Base-by-base conservation (phyloP, 2,888 invertebrate species). In the Philereme vetulata region DNA sequence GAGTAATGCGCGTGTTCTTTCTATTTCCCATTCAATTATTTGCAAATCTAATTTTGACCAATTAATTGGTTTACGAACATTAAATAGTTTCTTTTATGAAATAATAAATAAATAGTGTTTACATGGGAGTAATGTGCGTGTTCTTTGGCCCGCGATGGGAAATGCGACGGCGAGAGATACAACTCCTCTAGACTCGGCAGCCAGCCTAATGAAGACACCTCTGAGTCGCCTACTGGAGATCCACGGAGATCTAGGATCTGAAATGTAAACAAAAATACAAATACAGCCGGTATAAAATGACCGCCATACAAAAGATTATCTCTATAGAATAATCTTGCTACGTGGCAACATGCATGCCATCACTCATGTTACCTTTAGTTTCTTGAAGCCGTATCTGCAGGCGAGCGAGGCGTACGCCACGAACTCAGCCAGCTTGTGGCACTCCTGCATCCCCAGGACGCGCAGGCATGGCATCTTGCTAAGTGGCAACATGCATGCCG, bases 321-420 rank as follows among this genome's bases (percentile, higher is more conserved):
- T 6, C 5, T 6, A 5, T 35, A 35, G 2, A 35, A 35, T 35
- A 35, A 7, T 62, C 73, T 72, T 47, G 8, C 6, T 4, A 45
- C 21, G 6, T 6, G 8, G 5, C 4, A 33, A 36, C 21, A 6
- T 38, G 6, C 8, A 38, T 6, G 0, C 8, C 38, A 8, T 38
- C 6, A 38, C 4, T 8, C 38, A 38, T 36, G 33, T 32, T 74
- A 94, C 94, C 92, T 91, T 85, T 1, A 96, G 81, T 1, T 86
- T 80, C 68, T 92, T 91, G 80, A 95, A 96, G 0, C 97, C 97
- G 76, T 95, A 95, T 68, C 95, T 85, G 0, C 95, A 93, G 0
- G 96, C 95, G 59, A 97, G 93, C 74, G 96, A 95, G 0, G 96
- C 94, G 81, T 96, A 96, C 0, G 96, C 96, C 10, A 96, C 94